These are phyloP conservation scores for Balaeniceps rex DNA, from an alignment of 2,113 vertebrate genomes.

Conservation along the genomic window DNA sequence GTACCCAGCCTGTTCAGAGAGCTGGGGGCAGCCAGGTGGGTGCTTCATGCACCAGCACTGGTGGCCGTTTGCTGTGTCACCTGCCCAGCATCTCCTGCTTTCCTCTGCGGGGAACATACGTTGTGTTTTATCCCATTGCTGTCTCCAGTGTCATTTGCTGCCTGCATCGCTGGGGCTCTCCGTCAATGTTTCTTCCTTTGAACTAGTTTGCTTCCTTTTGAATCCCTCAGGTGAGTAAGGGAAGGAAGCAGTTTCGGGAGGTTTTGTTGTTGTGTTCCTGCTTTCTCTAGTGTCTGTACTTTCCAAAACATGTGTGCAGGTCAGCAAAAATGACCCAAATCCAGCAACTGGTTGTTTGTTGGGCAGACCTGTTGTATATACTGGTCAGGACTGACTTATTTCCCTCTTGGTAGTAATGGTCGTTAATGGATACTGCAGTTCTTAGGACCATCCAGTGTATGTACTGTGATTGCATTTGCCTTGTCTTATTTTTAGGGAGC, in stretches of 20 bases:
- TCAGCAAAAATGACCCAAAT: not conserved
- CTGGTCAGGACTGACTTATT: not conserved
- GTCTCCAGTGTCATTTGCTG: not conserved
- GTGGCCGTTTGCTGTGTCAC: too few species aligned
- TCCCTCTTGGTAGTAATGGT: not conserved
- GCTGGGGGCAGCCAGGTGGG: too few species aligned
- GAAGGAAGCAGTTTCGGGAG: not conserved
- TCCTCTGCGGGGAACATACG: accelerated
- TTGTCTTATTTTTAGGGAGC: not conserved
- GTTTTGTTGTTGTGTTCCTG: not conserved
- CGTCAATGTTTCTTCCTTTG: not conserved
- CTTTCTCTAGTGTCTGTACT: not conserved
- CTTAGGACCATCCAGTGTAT: not conserved
- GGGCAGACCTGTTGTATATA: not conserved
- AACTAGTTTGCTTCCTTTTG: not conserved
- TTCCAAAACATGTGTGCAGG: not conserved
- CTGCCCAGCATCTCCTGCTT: too few species aligned
- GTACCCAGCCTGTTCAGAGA: accelerated
- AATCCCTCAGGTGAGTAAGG: too few species aligned
- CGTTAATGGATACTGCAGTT: not conserved
- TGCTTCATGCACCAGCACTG: not conserved
- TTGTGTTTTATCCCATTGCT: not conserved
- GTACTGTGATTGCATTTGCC: not conserved
- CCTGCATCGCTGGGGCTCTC: not conserved
- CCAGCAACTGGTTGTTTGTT: not conserved